Conservation (phyloP, 1,140 invertebrate genomes). For the Agraylea sexmaculata region DNA sequence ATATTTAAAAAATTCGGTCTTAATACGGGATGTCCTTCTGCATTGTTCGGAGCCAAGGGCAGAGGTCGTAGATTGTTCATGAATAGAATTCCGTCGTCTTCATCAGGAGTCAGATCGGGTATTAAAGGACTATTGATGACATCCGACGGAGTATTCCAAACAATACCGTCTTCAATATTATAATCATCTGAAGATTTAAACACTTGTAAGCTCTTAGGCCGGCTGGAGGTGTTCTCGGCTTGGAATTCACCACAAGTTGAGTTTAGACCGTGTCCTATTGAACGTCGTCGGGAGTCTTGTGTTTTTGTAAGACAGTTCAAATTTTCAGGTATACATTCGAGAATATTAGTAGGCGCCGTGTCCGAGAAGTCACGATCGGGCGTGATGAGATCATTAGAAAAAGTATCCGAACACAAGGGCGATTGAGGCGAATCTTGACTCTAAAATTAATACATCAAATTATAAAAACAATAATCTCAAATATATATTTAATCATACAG, state of each 20-base stretch:
- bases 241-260: conserved; percentile 6
- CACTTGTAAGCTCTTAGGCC: conserved; percentile 10
- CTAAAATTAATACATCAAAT: not conserved
- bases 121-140: conserved; percentile 3
- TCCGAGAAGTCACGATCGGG: conserved; percentile 13
- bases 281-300: conserved; percentile 6
- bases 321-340: conserved; percentile 16
- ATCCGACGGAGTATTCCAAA: not conserved
- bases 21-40: conserved; percentile 1
- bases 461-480: too few relatives aligned
- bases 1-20: conserved; percentile 11
- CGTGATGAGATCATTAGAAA: conserved; percentile 16
- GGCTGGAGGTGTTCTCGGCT: conserved; percentile 4
- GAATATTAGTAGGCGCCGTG: conserved; percentile 10
- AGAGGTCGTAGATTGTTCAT: not conserved
- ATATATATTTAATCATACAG: too few relatives aligned
- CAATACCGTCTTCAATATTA: not conserved
- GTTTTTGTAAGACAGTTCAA: conserved; percentile 8
- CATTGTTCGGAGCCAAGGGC: conserved; percentile 5
- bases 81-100: not conserved
- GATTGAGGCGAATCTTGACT: conserved; percentile 16
- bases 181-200: conserved; percentile 4
- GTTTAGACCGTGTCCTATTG: conserved; percentile 6
- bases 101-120: conserved; percentile 4
- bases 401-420: conserved; percentile 12